Evolutionary conservation across 2,113 vertebrate genomes (phyloP).

Genomic region (Pomatorhinus ruficollis): DNA sequence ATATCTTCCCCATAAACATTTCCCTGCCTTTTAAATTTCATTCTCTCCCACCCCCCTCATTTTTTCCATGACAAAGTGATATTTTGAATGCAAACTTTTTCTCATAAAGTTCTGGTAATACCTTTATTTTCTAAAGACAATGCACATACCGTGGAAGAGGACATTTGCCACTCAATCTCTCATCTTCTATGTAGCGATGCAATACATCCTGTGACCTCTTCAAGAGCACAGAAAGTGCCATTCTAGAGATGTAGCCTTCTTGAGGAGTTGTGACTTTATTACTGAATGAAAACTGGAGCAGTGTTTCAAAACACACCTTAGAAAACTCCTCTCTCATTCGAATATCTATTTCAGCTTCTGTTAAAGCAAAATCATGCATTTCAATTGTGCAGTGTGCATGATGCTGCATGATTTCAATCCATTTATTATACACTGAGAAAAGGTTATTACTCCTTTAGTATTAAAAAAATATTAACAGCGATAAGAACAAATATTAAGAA

Average conservation of each 20-base stretch:
- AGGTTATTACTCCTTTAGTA: neutral
- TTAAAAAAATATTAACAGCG: neutral
- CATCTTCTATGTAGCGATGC: slow-evolving; percentile 93
- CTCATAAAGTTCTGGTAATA: neutral
- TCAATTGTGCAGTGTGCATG: neutral
- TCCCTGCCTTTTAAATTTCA: neutral
- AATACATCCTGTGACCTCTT: slow-evolving; percentile 95
- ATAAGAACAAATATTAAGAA: neutral
- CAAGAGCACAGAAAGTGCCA: slow-evolving; percentile 96
- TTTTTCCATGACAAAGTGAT: neutral
- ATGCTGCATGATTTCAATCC: neutral
- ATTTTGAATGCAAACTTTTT: neutral
- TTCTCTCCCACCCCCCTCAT: rapidly evolving
- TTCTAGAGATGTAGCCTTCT: slow-evolving; percentile 97
- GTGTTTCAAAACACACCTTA: slow-evolving; percentile 97
- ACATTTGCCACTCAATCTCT: slow-evolving; percentile 94
- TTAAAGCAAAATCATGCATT: slow-evolving; percentile 52
- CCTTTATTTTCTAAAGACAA: neutral
- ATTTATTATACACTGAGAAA: neutral
- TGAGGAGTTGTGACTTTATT: slow-evolving; percentile 95
- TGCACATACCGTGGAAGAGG: slow-evolving; percentile 88
- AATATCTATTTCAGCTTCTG: slow-evolving; percentile 97
- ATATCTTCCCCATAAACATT: neutral
- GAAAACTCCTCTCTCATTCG: slow-evolving; percentile 98
- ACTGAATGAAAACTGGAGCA: slow-evolving; percentile 99